Conservation (phyloP, 2,113 vertebrate genomes). For the Trochalopteron elliotii region DNA sequence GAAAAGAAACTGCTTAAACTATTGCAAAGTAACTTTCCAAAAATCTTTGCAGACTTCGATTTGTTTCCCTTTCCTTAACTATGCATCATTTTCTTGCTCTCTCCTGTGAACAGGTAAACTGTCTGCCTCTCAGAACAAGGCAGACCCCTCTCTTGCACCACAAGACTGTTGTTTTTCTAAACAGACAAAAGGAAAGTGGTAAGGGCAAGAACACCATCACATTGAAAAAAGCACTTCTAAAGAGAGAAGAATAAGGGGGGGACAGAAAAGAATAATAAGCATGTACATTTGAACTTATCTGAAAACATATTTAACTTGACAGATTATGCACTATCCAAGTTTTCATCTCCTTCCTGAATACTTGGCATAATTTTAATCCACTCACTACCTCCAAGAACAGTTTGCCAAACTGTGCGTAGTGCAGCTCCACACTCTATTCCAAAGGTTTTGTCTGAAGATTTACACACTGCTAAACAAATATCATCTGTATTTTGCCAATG, state of each 20-base stretch:
- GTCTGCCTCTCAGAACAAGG: not conserved
- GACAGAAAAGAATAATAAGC: not conserved
- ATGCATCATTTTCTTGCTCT: not conserved
- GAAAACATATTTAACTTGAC: not conserved
- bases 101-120: not conserved
- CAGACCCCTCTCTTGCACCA: not conserved
- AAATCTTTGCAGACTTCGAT: not conserved
- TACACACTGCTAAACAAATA: not conserved
- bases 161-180: not conserved
- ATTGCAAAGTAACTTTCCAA: not conserved
- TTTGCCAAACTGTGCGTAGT: not conserved
- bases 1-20: not conserved
- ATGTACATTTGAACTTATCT: not conserved
- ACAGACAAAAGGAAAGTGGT: not conserved
- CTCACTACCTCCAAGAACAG: not conserved
- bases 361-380: not conserved
- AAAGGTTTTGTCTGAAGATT: not conserved
- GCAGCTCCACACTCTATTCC: not conserved
- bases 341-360: not conserved
- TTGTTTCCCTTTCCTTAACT: not conserved
- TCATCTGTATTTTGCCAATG: not conserved
- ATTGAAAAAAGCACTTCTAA: not conserved
- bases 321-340: not conserved
- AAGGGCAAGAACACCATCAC: not conserved
- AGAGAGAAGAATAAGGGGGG: not conserved